Evolutionary conservation across 37 sponge, comb jelly and placozoan species (phyloP).

Genomic region (Trichoplax adhaerens): DNA sequence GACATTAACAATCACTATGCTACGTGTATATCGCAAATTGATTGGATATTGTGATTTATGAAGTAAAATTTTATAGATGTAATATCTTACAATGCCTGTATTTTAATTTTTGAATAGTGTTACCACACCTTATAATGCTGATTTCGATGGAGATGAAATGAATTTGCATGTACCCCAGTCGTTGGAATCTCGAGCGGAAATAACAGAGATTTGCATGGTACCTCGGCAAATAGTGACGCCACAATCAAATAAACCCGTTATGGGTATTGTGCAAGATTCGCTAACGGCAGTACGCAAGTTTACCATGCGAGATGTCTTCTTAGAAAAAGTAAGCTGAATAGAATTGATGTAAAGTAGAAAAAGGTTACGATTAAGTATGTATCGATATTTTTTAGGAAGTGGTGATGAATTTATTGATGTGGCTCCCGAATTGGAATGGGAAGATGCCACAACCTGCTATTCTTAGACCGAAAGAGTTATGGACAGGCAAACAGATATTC

Average conservation of each 20-base stretch:
- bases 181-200: constrained; percentile 88
- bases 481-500: constrained; percentile 99
- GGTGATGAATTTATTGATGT: constrained; percentile 98
- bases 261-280: constrained; percentile 98
- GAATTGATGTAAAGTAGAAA: neutral
- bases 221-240: constrained; percentile 83
- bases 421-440: constrained; percentile 92
- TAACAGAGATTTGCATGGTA: constrained; percentile 76
- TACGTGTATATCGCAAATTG: too few species aligned
- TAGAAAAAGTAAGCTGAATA: constrained; percentile 54
- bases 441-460: constrained; percentile 96
- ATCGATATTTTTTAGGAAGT: constrained; percentile 30
- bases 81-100: too few species aligned
- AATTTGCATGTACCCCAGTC: constrained; percentile 98
- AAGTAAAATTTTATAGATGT: too few species aligned
- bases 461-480: constrained; percentile 91
- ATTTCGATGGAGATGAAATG: constrained; percentile 99
- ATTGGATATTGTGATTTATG: too few species aligned
- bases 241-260: constrained; percentile 97
- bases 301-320: constrained; percentile 90
- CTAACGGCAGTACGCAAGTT: constrained; percentile 81
- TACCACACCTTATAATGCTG: constrained; percentile 99
- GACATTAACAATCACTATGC: too few species aligned
- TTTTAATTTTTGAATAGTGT: constrained; percentile 40
- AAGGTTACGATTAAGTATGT: too few species aligned